phyloP scores from a whole-genome alignment of 53 echinoderm and acorn worm species.

The Stichopus horrens region DNA sequence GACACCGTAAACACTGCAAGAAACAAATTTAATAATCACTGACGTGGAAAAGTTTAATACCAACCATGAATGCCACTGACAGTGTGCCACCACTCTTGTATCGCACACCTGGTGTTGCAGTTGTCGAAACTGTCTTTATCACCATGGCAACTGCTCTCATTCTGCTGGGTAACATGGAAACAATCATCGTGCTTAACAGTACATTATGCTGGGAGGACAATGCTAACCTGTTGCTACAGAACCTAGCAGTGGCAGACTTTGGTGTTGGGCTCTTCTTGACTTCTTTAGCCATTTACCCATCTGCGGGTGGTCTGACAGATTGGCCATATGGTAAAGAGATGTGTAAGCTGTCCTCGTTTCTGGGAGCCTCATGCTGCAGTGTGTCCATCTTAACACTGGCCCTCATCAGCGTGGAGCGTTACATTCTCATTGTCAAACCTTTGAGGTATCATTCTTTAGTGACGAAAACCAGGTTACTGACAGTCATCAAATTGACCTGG shows the following conservation, averaged over 20 bases:
- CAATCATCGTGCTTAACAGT: slow-evolving; percentile 29
- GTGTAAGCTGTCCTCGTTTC: slow-evolving; percentile 41
- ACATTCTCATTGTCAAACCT: slow-evolving; percentile 33
- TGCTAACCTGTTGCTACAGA: slow-evolving; percentile 20
- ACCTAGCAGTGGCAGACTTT: slow-evolving; percentile 46
- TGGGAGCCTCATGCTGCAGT: slow-evolving; percentile 38
- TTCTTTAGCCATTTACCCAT: slow-evolving; percentile 40
- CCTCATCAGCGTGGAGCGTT: slow-evolving; percentile 47
- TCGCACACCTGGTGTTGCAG: background rate
- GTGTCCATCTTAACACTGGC: slow-evolving; percentile 30
- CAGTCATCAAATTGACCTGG: slow-evolving; percentile 8
- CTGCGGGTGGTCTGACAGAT: background rate
- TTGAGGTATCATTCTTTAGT: slow-evolving; percentile 19
- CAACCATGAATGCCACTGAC: slow-evolving; percentile 2
- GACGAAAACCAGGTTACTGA: background rate
- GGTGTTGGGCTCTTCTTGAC: slow-evolving; percentile 39
- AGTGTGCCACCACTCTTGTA: background rate
- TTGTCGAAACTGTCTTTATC: slow-evolving; percentile 7
- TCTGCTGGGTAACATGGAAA: slow-evolving; percentile 33
- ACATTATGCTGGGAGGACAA: slow-evolving; percentile 20
- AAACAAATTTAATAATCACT: too few relatives aligned
- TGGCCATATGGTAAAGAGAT: slow-evolving; percentile 48
- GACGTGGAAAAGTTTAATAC: too few relatives aligned
- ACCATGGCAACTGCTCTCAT: background rate
- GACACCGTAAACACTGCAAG: too few relatives aligned